Conservation (phyloP, 2,888 invertebrate species). For the Apamea crenata region DNA sequence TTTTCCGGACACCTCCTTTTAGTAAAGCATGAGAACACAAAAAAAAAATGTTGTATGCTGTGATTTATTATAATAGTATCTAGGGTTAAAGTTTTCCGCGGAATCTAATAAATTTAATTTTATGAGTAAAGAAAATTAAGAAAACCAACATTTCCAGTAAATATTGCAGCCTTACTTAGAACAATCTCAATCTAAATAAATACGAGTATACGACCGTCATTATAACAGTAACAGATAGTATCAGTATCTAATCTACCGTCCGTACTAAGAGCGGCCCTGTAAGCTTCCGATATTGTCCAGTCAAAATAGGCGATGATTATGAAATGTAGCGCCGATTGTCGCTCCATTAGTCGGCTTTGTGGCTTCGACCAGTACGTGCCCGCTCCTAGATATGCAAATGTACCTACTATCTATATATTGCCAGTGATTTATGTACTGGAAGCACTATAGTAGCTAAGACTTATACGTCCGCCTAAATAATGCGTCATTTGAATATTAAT, state of each 20-base stretch:
- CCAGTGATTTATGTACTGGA: conserved; percentile 63
- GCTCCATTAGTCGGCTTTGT: conserved; percentile 87
- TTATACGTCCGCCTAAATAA: conserved; percentile 52
- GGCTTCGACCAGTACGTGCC: conserved; percentile 77
- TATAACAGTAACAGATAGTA: conserved; percentile 45
- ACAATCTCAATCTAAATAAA: conserved; percentile 36
- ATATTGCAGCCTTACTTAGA: background rate
- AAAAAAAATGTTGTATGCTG: background rate
- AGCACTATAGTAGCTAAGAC: conserved; percentile 52
- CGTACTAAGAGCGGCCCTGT: conserved; percentile 71
- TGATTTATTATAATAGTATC: background rate
- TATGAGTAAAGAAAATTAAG: background rate
- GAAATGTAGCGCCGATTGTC: conserved; percentile 88
- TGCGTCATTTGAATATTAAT: conserved; percentile 41
- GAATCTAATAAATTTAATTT: background rate
- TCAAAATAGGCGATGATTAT: conserved; percentile 90
- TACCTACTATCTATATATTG: conserved; percentile 67
- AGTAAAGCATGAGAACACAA: background rate
- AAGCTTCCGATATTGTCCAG: conserved; percentile 86
- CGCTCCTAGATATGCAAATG: conserved; percentile 84
- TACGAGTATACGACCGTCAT: conserved; percentile 31
- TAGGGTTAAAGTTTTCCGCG: background rate
- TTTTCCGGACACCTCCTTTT: background rate
- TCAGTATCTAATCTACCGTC: conserved; percentile 72
- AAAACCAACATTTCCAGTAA: background rate